Evolutionary conservation across 2,888 invertebrate species (phyloP), one percentile per base, ranked within the genome.

Genomic region (Petrophora chlorosata): DNA sequence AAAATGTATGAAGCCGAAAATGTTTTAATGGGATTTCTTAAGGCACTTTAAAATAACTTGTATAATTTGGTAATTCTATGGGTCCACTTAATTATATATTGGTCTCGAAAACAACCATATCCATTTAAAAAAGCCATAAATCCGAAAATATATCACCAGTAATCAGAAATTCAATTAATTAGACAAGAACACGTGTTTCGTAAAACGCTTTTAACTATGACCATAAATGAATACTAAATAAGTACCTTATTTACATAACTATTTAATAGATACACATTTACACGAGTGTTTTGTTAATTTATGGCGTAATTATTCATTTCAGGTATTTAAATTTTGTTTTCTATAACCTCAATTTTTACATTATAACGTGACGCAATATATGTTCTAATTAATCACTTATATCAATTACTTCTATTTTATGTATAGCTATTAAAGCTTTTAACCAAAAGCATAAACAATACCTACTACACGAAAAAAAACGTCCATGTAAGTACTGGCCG

Each of bases 111-210:
- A 26, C 9, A 23, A 33, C 15, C 15, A 36, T 41, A 1, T 41
- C 34, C 44, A 53, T 28, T 14, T 35, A 26, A 40, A 46, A 39
- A 45, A 45, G 15, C 44, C 54, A 59, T 57, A 57, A 49, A 64
- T 59, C 42, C 22, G 38, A 56, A 54, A 55, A 17, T 16, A 26
- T 45, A 40, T 26, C 41, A 14, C 19, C 28, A 25, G 33, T 47
- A 35, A 63, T 61, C 49, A 53, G 43, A 58, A 59, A 61, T 32
- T 39, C 55, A 56, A 65, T 71, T 66, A 66, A 66, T 69, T 65
- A 62, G 59, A 33, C 26, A 3, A 57, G 57, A 61, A 71, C 76
- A 76, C 63, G 64, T 76, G 74, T 75, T 67, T 57, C 51, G 40
- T 62, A 65, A 73, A 65, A 35, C 67, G 67, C 61, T 73, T 71